phyloP scores from a whole-genome alignment of 2,888 invertebrate species.

The Melipona beecheii region DNA sequence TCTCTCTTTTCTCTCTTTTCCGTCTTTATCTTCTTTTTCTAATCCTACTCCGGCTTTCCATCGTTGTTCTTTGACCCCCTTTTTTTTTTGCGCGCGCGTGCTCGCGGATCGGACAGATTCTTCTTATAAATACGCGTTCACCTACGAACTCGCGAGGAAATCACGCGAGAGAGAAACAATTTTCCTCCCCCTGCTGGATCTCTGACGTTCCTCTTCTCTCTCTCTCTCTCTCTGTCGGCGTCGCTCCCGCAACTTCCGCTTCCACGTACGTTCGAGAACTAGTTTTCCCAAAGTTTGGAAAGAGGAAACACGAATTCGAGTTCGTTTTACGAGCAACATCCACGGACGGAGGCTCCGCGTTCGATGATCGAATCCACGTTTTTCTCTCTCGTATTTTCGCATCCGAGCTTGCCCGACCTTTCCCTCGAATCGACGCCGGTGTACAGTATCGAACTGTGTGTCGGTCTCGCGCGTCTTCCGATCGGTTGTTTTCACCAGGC shows the following conservation, averaged over 20 bases:
- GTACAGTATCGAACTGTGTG: no score
- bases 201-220: neutral
- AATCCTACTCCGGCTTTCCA: neutral
- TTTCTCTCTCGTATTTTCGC: constrained; percentile 28
- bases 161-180: constrained; percentile 27
- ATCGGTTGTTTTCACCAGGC: constrained; percentile 24
- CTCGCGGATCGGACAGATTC: neutral
- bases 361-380: constrained; percentile 7
- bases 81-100: no score
- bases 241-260: constrained; percentile 1
- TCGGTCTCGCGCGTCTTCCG: neutral
- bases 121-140: neutral
- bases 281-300: constrained; percentile 24
- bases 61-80: neutral
- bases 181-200: neutral
- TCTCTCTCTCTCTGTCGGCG: neutral
- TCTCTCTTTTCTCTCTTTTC: neutral
- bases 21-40: neutral
- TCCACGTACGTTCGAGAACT: constrained; percentile 11
- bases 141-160: constrained; percentile 18
- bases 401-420: neutral
- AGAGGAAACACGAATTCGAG: constrained; percentile 29
- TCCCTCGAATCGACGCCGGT: neutral
- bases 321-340: constrained; percentile 50
- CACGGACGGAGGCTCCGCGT: constrained; percentile 11